These are phyloP conservation scores for Dermochelys coriacea DNA, from an alignment of 2,797 vertebrate genomes.

Conservation along the genomic window DNA sequence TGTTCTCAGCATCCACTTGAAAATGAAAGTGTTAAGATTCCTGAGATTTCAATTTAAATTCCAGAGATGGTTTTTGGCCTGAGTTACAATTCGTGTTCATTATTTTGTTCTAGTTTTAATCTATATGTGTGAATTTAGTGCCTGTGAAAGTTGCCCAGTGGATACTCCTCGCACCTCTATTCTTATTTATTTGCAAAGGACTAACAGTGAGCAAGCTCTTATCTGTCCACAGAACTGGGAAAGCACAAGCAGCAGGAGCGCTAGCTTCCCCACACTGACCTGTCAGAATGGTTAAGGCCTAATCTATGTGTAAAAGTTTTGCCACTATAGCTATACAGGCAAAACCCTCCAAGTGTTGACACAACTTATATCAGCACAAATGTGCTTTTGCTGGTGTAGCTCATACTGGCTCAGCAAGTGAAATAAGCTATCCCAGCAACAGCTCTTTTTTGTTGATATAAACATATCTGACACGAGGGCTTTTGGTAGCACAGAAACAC, in stretches of 20 bases:
- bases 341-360: neutral
- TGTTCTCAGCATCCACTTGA: neutral
- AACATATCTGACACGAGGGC: neutral
- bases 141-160: neutral
- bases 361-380: neutral
- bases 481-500: neutral
- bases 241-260: neutral
- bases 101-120: neutral
- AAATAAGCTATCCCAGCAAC: neutral
- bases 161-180: neutral
- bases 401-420: neutral
- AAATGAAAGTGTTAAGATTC: neutral
- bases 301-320: neutral
- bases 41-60: neutral
- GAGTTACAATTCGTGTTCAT: neutral
- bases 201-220: neutral
- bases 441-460: neutral
- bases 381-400: neutral
- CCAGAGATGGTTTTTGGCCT: neutral
- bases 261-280: neutral
- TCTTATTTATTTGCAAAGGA: neutral
- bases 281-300: neutral
- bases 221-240: rapidly evolving
- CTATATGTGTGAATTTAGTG: neutral
- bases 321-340: neutral